Base-by-base conservation (phyloP, 1,140 invertebrate genomes). In the Stegodyphus dumicola region DNA sequence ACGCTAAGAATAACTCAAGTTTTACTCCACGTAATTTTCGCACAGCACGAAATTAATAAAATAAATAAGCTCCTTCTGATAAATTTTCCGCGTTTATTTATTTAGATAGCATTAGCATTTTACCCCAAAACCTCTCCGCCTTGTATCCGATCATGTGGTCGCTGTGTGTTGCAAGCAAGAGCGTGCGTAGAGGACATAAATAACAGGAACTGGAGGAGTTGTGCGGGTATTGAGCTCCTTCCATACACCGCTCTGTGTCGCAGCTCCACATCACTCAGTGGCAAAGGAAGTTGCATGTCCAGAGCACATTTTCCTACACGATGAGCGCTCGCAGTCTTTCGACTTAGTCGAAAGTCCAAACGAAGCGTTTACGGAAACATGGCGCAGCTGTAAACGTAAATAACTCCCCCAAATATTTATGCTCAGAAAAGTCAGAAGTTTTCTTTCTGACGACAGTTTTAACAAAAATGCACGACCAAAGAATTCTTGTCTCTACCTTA, bases 111-210 rank as follows among this genome's bases (percentile, higher is more conserved):
- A 75, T 60, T 60, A 60, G 56, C 56, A 60, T 60, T 60, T 11
- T 60, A 75, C 33, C 71, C 33, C 11, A 7, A 66, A 64, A 56
- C 60, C 53, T 75, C 18, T 83, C 75, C 75, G 17, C 67, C 60
- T 75, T 75, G 67, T 83, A 75, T 75, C 71, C 80, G 48, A 83
- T 80, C 66, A 54, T 52, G 51, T 10, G 56, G n/a, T 64, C 48
- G 60, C 53, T 66, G 11, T 75, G n/a, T 48, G 48, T 74, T 48
- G 15, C 33, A 56, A 48, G 18, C 33, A 81, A 49, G 60, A 48
- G 80, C 80, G 80, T 83, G 80, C 74, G 70, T 54, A 73, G 49
- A 67, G 66, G 49, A 67, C 64, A 83, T 83, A 83, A 83, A 75
- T 83, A 75, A 75, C 60, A 56, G n/a, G 54, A 80, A 64, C 53